These are phyloP conservation scores for Carapus acus DNA, from an alignment of 2,797 vertebrate species.

Conservation along the genomic window DNA sequence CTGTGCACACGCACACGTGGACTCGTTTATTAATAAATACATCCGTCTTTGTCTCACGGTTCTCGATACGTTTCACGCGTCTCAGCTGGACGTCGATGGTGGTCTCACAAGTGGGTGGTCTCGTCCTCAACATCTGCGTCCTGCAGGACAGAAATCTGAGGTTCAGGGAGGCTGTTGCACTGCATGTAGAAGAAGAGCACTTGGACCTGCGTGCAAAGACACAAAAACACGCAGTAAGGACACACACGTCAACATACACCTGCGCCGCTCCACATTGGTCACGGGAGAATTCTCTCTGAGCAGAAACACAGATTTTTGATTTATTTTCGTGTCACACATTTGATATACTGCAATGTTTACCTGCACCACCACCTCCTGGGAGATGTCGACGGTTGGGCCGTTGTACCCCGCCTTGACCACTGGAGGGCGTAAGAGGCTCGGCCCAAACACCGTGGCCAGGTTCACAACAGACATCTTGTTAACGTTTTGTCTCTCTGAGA, in stretches of 20 bases:
- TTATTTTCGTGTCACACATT: no score
- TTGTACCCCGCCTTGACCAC: constrained; percentile 39
- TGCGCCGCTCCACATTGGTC: no score
- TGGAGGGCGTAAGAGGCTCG: constrained; percentile 71
- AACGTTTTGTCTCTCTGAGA: constrained; percentile 57
- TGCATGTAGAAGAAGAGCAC: constrained; percentile 71
- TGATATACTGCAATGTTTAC: no score
- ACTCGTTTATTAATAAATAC: no score
- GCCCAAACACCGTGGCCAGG: constrained; percentile 76
- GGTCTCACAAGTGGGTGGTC: constrained; percentile 62
- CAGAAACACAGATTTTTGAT: no score
- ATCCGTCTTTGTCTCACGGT: constrained; percentile 26
- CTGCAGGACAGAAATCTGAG: constrained; percentile 55
- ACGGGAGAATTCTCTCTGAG: no score
- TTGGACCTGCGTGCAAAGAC: constrained; percentile 63
- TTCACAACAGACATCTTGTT: constrained; percentile 75
- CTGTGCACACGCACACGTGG: no score
- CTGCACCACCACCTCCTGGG: constrained; percentile 74
- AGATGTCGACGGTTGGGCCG: constrained; percentile 58
- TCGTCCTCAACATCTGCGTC: constrained; percentile 62
- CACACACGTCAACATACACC: no score
- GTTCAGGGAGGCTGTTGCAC: constrained; percentile 64
- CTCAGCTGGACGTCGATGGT: constrained; percentile 31
- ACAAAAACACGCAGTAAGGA: constrained; percentile 3
- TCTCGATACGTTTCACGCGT: neutral